phyloP scores from a whole-genome alignment of 2,888 invertebrate species.

The Lasioglossum pauxillum region DNA sequence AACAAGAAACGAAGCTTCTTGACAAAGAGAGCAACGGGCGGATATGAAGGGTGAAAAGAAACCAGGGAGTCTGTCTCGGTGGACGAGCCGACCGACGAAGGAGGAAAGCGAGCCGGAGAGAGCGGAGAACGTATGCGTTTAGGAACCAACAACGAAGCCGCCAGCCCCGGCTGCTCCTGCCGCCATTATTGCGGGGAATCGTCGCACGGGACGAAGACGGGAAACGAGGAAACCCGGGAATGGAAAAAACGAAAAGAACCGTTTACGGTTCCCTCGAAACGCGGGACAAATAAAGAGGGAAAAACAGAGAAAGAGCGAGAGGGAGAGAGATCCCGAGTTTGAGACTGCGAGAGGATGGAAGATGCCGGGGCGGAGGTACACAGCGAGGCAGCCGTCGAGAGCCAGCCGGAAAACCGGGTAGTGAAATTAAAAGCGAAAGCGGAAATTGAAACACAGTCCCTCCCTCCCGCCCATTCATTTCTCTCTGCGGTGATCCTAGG shows the following conservation, averaged over 20 bases:
- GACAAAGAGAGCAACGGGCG: background rate
- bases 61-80: slow-evolving; percentile 14
- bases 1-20: slow-evolving; percentile 15
- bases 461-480: slow-evolving; percentile 23
- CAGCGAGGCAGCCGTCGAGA: slow-evolving; percentile 63
- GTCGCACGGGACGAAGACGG: slow-evolving; percentile 50
- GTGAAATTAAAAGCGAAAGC: slow-evolving; percentile 58
- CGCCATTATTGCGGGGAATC: slow-evolving; percentile 35
- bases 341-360: slow-evolving; percentile 37
- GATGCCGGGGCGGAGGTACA: slow-evolving; percentile 52
- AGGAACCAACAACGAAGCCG: slow-evolving; percentile 16
- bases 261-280: slow-evolving; percentile 12
- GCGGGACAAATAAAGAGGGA: slow-evolving; percentile 9
- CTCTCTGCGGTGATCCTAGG: background rate
- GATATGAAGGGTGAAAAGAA: background rate
- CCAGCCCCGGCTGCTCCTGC: background rate
- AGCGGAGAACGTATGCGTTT: slow-evolving; percentile 17
- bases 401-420: slow-evolving; percentile 66
- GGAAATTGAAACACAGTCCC: slow-evolving; percentile 36
- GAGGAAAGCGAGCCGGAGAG: background rate
- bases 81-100: background rate
- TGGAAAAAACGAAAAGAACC: slow-evolving; percentile 2
- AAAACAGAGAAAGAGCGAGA: background rate
- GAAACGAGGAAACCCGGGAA: slow-evolving; percentile 35
- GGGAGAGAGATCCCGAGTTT: slow-evolving; percentile 1